phyloP scores from a whole-genome alignment of 2,797 vertebrate species.

The Pseudochirops cupreus region DNA sequence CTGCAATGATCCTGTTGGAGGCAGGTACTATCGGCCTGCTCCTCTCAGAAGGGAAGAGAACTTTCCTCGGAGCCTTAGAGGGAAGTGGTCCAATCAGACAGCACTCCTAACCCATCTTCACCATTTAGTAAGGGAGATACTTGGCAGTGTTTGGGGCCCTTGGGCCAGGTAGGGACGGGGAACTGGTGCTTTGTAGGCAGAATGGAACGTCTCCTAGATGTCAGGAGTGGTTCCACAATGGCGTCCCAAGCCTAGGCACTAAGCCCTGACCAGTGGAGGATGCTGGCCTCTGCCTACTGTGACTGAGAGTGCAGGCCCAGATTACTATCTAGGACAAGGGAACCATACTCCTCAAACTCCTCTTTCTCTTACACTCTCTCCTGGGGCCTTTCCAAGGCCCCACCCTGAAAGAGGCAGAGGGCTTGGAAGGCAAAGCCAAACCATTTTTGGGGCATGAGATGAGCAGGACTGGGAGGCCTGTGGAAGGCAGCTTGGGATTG shows the following conservation, averaged over 20 bases:
- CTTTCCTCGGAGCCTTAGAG: neutral
- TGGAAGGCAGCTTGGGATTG: neutral
- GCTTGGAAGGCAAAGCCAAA: neutral
- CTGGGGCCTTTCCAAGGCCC: neutral
- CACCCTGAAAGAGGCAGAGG: neutral
- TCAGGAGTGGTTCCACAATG: neutral
- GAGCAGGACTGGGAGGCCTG: neutral
- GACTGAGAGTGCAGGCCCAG: neutral
- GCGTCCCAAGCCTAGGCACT: no score
- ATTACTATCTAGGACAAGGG: neutral
- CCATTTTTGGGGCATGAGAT: neutral
- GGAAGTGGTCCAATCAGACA: neutral
- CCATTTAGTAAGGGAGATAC: neutral
- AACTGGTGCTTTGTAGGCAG: neutral
- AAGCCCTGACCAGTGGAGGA: neutral
- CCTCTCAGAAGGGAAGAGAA: neutral
- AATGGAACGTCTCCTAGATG: neutral
- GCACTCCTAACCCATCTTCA: no score
- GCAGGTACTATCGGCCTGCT: neutral
- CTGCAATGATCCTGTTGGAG: neutral
- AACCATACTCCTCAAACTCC: neutral
- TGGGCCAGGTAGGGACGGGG: neutral
- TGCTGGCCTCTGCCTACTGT: neutral
- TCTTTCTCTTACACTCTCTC: neutral
- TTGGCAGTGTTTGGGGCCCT: neutral